phyloP scores from a whole-genome alignment of 2,797 vertebrate species.

The Chaenodraco wilsoni region DNA sequence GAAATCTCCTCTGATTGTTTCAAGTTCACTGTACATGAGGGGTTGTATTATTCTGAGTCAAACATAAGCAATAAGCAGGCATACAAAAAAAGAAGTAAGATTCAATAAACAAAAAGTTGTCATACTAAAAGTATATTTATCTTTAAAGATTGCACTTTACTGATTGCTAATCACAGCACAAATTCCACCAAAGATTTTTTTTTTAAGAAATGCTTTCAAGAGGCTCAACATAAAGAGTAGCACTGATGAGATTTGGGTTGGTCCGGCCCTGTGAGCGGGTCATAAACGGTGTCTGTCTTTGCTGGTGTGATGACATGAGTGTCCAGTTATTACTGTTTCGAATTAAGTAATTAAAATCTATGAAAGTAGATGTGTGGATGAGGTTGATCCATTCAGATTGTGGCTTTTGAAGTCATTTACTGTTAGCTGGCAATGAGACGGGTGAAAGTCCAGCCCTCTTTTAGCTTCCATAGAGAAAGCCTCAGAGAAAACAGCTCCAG shows the following conservation, averaged over 20 bases:
- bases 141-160: constrained; percentile 86
- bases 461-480: constrained; percentile 37
- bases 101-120: constrained; percentile 69
- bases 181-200: constrained; percentile 76
- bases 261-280: constrained; percentile 27
- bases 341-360: constrained; percentile 42
- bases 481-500: constrained; percentile 32
- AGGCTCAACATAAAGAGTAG: constrained; percentile 74
- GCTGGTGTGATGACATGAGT: constrained; percentile 67
- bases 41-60: constrained; percentile 64
- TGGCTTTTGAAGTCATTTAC: constrained; percentile 45
- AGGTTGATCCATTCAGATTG: constrained; percentile 58
- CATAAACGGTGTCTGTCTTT: constrained; percentile 35
- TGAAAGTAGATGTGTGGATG: constrained; percentile 42
- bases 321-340: constrained; percentile 39
- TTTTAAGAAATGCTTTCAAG: constrained; percentile 66
- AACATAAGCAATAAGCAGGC: constrained; percentile 74
- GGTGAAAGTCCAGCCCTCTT: constrained; percentile 55
- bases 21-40: constrained; percentile 74
- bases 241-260: constrained; percentile 51
- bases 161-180: constrained; percentile 87
- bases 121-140: constrained; percentile 79
- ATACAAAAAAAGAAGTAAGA: constrained; percentile 63
- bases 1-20: constrained; percentile 80
- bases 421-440: constrained; percentile 58